phyloP scores from a whole-genome alignment of 2,888 invertebrate genomes.

The Griposia aprilina region DNA sequence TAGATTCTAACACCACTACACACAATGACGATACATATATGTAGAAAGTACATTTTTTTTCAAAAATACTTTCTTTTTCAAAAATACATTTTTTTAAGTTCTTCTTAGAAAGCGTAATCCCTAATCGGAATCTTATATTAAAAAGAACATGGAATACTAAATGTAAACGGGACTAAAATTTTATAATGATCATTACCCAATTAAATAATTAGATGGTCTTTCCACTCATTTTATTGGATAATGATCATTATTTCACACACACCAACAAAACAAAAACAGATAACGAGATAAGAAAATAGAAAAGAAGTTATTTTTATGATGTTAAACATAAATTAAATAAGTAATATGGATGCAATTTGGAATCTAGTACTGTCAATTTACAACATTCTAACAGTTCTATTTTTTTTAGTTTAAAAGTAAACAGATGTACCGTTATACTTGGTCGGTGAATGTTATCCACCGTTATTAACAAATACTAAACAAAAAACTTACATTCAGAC shows the following conservation, averaged over 20 bases:
- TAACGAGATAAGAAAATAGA: neutral
- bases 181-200: neutral
- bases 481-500: neutral
- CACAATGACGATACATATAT: neutral
- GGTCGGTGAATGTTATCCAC: slow-evolving; percentile 4
- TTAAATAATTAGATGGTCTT: neutral
- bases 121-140: neutral
- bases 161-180: neutral
- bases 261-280: neutral
- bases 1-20: slow-evolving; percentile 41
- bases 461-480: neutral
- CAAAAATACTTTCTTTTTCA: neutral
- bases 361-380: neutral
- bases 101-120: neutral
- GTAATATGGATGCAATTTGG: slow-evolving; percentile 10
- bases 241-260: neutral
- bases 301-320: neutral
- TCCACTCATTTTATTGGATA: too few relatives aligned
- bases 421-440: slow-evolving; percentile 8
- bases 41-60: neutral
- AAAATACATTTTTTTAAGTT: neutral
- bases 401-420: neutral
- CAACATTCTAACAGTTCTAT: slow-evolving; percentile 1
- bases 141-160: neutral
- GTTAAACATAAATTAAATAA: neutral